phyloP scores from a whole-genome alignment of 2,113 vertebrate species.

The Sakesphorus luctuosus region DNA sequence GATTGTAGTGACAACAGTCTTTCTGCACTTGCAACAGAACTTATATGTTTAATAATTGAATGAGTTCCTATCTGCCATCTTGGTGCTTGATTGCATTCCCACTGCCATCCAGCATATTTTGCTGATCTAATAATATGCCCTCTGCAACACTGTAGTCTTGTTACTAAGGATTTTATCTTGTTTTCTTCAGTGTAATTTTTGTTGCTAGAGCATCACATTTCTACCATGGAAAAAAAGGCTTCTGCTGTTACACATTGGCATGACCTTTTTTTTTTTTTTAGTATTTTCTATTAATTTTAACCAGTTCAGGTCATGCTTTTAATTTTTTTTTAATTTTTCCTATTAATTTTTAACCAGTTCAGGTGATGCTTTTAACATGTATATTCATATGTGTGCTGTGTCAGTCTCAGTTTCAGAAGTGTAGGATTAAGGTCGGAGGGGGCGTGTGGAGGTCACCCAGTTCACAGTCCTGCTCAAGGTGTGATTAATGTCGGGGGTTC shows the following conservation, averaged over 20 bases:
- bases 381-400: neutral
- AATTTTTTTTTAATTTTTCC: neutral
- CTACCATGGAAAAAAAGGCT: neutral
- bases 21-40: neutral
- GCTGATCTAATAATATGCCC: neutral
- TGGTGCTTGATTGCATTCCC: neutral
- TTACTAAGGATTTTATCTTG: neutral
- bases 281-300: neutral
- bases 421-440: neutral
- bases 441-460: accelerated
- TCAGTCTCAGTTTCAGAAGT: neutral
- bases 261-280: neutral
- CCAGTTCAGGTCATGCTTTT: neutral
- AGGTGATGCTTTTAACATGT: neutral
- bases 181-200: neutral
- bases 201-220: neutral
- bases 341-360: neutral
- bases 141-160: neutral
- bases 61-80: neutral
- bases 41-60: neutral
- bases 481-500: neutral
- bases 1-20: neutral
- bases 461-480: neutral
- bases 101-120: neutral
- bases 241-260: neutral